Evolutionary conservation across 2,797 vertebrate species (phyloP).

Genomic region (Channa striata): DNA sequence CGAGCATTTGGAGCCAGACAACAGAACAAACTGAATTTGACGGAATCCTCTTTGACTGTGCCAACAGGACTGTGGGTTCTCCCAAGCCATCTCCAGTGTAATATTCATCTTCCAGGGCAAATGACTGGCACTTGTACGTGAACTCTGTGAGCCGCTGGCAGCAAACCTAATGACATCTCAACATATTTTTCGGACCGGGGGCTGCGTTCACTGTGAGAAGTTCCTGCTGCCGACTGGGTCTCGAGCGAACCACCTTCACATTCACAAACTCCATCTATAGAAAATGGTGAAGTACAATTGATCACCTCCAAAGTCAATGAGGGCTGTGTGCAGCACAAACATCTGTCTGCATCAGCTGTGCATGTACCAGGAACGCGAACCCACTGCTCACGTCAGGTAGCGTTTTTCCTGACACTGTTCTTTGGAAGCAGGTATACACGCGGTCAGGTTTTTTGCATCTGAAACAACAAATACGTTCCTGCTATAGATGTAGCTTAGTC

Average conservation of each 20-base stretch:
- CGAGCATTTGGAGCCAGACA: constrained; percentile 13
- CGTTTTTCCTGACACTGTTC: too few relatives aligned
- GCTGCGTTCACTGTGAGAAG: constrained; percentile 40
- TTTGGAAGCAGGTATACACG: too few relatives aligned
- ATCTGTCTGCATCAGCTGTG: too few relatives aligned
- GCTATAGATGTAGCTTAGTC: too few relatives aligned
- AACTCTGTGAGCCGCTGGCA: constrained; percentile 46
- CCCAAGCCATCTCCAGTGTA: constrained; percentile 20
- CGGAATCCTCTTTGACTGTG: constrained; percentile 11
- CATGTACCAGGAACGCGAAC: too few relatives aligned
- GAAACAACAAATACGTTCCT: too few relatives aligned
- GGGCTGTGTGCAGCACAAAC: too few relatives aligned
- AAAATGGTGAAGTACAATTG: neutral
- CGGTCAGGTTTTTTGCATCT: too few relatives aligned
- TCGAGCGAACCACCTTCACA: constrained; percentile 40
- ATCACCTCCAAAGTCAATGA: too few relatives aligned
- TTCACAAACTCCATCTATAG: constrained; percentile 39
- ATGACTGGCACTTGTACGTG: constrained; percentile 38
- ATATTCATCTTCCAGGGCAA: constrained; percentile 32
- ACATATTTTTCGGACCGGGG: constrained; percentile 62
- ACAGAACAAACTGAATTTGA: constrained; percentile 35
- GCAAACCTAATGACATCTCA: constrained; percentile 63
- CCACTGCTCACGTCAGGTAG: too few relatives aligned
- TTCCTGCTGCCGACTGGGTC: constrained; percentile 36
- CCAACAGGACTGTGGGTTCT: constrained; percentile 24